A percentile compares a stretch with the other conserved stretches of the same genome.
These are phyloP conservation scores for Coelogynopora nodosa DNA, from an alignment of 2,888 invertebrate genomes.

Conservation along the genomic window DNA sequence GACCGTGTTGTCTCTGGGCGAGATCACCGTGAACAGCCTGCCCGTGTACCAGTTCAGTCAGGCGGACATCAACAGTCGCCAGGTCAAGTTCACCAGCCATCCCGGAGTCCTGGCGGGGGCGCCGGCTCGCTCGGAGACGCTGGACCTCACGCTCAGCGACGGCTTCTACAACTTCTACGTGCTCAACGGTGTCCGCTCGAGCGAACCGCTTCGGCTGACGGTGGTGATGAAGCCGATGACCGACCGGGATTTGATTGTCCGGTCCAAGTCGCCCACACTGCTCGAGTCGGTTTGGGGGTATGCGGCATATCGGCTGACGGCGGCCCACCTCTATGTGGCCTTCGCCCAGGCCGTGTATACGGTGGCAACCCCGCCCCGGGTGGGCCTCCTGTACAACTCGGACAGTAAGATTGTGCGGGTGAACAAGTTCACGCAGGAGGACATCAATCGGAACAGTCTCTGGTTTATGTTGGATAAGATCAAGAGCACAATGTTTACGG, in stretches of 20 bases:
- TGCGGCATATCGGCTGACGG: neutral
- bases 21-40: neutral
- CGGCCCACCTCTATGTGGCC: slow-evolving; percentile 3
- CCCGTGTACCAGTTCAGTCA: slow-evolving; percentile 9
- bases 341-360: neutral
- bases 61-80: slow-evolving; percentile 9
- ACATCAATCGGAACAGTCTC: neutral
- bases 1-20: neutral
- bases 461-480: neutral
- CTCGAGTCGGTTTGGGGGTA: neutral
- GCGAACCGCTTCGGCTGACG: neutral
- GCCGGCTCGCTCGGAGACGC: neutral
- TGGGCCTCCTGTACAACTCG: slow-evolving; percentile 33
- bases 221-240: neutral
- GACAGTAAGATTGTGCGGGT: neutral
- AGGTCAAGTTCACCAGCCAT: neutral
- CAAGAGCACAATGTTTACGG: neutral
- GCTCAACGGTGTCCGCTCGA: neutral
- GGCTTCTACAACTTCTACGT: slow-evolving; percentile 22
- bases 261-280: neutral
- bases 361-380: neutral
- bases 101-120: neutral
- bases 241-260: neutral
- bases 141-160: slow-evolving; percentile 3
- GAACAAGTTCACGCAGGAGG: neutral